Evolutionary conservation across 1,140 invertebrate genomes (phyloP), one percentile per base, ranked within the genome.

Genomic region (Anadara kagoshimensis): DNA sequence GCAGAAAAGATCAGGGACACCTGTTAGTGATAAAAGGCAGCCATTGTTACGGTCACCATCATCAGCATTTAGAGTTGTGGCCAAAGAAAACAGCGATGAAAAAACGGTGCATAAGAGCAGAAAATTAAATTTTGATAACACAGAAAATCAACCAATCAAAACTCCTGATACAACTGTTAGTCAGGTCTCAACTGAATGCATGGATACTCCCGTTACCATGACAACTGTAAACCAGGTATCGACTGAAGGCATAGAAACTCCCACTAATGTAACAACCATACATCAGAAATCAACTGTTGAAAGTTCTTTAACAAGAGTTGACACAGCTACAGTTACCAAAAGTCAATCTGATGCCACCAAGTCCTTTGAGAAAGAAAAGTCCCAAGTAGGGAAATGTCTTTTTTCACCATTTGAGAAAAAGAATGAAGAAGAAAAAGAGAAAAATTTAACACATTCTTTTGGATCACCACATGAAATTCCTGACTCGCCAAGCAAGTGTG

Each of bases 381-480:
- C 43, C 20, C 12, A n/a, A 12, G 64, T 59, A 47, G 67, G 68
- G 18, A 76, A 71, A 44, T 53, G 61, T n/a, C 29, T 76, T 43
- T 76, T 76, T 62, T 64, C 67, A 22, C 54, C 36, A 36, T 2
- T 36, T 2, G 29, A 36, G 29, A 36, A 7, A 36, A 36, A 36
- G 7, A 2, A 36, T 36, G 29, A 36, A 36, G 29, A 36, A 36
- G n/a, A n/a, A n/a, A n/a, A n/a, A n/a, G n/a, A n/a, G n/a, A 12
- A 74, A 73, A n/a, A 69, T 69, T 62, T 72, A 64, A 63, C 70
- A 65, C 24, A 29, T 56, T 67, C 74, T 63, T 69, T 78, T 29
- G 61, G 70, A 14, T 81, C 84, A 22, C 75, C 81, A 22, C 64
- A 58, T 1, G 18, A 58, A 41, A 45, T 84, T 14, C 75, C 76